Evolutionary conservation across 2,113 vertebrate genomes (phyloP), one percentile per base, ranked within the genome.

Genomic region (Xyrauchen texanus): DNA sequence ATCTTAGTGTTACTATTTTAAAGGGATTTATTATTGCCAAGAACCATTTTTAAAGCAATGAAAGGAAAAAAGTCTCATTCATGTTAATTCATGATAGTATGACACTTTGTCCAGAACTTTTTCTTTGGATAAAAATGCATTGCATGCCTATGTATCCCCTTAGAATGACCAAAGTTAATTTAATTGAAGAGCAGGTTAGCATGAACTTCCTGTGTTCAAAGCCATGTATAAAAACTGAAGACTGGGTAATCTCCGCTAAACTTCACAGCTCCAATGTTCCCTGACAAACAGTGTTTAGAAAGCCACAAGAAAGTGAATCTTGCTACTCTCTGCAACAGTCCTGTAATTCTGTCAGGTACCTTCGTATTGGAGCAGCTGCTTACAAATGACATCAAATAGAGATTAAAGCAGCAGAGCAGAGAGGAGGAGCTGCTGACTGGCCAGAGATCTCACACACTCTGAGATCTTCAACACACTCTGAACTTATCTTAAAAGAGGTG

Each of bases 151-250:
- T 61, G 64, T 64, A 70, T 80, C 69, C 44, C 44, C 21, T 73
- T 21, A 21, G n/a, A 72, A 58, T 55, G 42, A 60, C 67, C 53
- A 81, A 60, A 61, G 74, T 71, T 34, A 67, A 88, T 83, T 85
- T 87, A 90, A 91, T 89, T 67, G 76, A 72, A 87, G 77, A 77
- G 80, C n/a, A 63, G 47, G 46, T 80, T 81, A 1, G 68, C 84
- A 87, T 88, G 87, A 82, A 88, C 88, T 90, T 91, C 89, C 90
- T 90, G 87, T 85, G 86, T 91, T 92, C 86, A 92, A 92, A 91
- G 86, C 79, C 82, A 83, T 82, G 53, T 83, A 86, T 85, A 83
- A 85, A 76, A 81, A 34, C 58, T 21, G 82, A 81, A 86, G 86
- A 83, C 83, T 80, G 85, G 84, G 86, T 90, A 58, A 86, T 89